Evolutionary conservation across 2,797 vertebrate species (phyloP).

Genomic region (Dryobates pubescens): DNA sequence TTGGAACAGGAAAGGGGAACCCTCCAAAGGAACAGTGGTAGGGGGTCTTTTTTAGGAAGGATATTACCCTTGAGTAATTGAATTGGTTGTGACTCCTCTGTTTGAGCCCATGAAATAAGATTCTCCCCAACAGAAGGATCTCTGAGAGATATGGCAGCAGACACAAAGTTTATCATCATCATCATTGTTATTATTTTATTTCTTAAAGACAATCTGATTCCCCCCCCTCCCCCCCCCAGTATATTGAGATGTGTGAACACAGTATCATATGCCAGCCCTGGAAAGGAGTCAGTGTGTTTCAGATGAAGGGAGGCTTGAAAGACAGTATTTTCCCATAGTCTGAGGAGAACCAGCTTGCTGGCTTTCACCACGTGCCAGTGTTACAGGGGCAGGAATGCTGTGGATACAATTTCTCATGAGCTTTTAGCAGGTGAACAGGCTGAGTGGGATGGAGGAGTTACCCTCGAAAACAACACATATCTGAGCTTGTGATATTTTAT

Average conservation of each 20-base stretch:
- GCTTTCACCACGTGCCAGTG: background rate
- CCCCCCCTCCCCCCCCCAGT: background rate
- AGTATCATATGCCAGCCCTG: background rate
- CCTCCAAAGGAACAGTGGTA: slow-evolving; percentile 18
- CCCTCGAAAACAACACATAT: background rate
- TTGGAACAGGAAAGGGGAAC: slow-evolving; percentile 66
- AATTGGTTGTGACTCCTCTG: slow-evolving; percentile 45
- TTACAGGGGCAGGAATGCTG: background rate
- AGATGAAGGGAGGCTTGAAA: slow-evolving; percentile 16
- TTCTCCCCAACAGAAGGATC: slow-evolving; percentile 16
- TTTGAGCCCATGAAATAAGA: slow-evolving; percentile 51
- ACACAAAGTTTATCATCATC: background rate
- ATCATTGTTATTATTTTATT: background rate
- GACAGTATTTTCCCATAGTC: background rate
- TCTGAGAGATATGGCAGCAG: background rate
- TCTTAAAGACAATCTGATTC: background rate
- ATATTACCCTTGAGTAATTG: slow-evolving; percentile 57
- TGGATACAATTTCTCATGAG: background rate
- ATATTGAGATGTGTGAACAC: background rate
- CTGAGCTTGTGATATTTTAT: background rate
- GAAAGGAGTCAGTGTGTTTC: slow-evolving; percentile 1
- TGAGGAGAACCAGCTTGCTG: slow-evolving; percentile 19
- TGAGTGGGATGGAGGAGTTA: background rate
- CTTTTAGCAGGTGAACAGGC: slow-evolving; percentile 55
- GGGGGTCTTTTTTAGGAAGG: slow-evolving; percentile 43